A percentile compares a stretch with the other conserved stretches of the same genome.
Conservation (phyloP, 2,797 vertebrate genomes). For the Mus minutoides region DNA sequence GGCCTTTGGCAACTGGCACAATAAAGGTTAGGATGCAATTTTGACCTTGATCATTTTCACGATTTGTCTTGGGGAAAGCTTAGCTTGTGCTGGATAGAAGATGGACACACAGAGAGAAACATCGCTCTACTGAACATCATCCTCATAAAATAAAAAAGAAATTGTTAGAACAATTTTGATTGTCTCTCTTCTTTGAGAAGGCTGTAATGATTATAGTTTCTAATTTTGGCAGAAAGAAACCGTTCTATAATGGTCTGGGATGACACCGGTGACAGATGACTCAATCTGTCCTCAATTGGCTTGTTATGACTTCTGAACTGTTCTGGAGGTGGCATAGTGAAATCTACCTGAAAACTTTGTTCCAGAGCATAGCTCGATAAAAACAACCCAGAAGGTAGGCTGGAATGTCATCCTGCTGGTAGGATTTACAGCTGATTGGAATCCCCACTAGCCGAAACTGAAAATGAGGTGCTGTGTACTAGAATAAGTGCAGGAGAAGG, state of each 20-base stretch:
- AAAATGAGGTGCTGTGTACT: neutral
- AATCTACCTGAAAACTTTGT: neutral
- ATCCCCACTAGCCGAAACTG: neutral
- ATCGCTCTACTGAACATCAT: neutral
- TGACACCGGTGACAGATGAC: constrained; percentile 60
- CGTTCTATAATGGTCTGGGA: constrained; percentile 18
- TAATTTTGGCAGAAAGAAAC: constrained; percentile 57
- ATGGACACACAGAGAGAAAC: neutral
- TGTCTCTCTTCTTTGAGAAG: neutral
- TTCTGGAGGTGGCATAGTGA: neutral
- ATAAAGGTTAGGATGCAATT: constrained; percentile 68
- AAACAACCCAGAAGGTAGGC: neutral
- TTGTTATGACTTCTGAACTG: neutral
- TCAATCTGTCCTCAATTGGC: constrained; percentile 65
- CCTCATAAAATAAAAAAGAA: constrained; percentile 53
- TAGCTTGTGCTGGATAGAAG: neutral
- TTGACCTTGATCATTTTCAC: constrained; percentile 38
- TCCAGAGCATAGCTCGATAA: neutral
- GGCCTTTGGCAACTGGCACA: constrained; percentile 70
- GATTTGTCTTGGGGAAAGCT: constrained; percentile 67
- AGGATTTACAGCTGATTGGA: neutral
- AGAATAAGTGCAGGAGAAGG: neutral
- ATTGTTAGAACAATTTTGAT: constrained; percentile 49
- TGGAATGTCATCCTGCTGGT: neutral
- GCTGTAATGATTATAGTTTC: constrained; percentile 40